Conservation (phyloP, 2,113 vertebrate species). For the Lepidiolamprologus cunningtoni region DNA sequence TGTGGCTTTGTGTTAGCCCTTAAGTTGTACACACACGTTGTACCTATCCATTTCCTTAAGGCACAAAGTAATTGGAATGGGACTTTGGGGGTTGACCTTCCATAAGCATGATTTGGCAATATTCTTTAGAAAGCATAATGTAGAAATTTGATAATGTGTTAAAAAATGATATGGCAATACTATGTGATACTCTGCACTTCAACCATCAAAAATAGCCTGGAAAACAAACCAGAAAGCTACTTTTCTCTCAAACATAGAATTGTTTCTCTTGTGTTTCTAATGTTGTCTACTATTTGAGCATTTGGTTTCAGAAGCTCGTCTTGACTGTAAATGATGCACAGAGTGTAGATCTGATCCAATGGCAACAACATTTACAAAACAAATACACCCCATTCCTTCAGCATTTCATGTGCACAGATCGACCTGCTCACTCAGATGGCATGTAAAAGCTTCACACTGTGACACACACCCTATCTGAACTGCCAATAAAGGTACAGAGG, state of each 20-base stretch:
- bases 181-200: neutral
- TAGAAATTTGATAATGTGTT: neutral
- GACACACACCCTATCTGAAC: conserved; percentile 19
- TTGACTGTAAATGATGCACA: neutral
- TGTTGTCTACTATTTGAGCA: neutral
- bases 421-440: conserved; percentile 11
- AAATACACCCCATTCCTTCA: conserved; percentile 11
- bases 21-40: neutral
- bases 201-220: neutral
- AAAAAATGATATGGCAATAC: neutral
- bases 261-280: neutral
- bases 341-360: neutral
- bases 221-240: neutral
- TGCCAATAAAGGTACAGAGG: neutral
- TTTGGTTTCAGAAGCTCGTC: neutral
- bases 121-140: neutral
- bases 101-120: neutral
- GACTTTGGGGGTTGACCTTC: neutral
- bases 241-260: neutral
- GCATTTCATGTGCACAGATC: neutral
- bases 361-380: neutral
- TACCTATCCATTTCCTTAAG: neutral
- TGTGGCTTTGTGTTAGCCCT: neutral
- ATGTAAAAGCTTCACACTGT: neutral
- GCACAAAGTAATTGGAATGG: neutral